Evolutionary conservation across 2,888 invertebrate genomes (phyloP).

Genomic region (Agelastica alni): DNA sequence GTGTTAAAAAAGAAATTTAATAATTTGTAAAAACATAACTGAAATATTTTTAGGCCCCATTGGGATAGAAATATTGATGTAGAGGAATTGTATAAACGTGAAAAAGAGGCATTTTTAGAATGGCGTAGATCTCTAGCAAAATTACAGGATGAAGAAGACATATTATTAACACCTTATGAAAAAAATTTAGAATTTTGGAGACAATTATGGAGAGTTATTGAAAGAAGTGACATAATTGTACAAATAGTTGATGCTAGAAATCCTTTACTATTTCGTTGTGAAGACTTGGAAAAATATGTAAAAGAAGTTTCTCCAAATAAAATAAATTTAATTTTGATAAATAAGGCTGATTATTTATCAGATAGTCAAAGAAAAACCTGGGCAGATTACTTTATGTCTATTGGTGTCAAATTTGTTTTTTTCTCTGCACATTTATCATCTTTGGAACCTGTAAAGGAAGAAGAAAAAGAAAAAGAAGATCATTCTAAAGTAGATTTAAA

Average conservation of each 20-base stretch:
- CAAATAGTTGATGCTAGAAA: conserved; percentile 97
- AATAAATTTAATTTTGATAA: conserved; percentile 82
- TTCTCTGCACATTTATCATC: conserved; percentile 81
- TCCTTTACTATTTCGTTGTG: conserved; percentile 84
- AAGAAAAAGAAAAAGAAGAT: conserved; percentile 18
- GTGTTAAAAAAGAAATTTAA: no score
- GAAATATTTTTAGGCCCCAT: conserved; percentile 64
- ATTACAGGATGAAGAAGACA: conserved; percentile 76
- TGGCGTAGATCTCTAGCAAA: conserved; percentile 87
- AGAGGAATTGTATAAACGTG: conserved; percentile 78
- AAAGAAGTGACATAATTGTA: conserved; percentile 89
- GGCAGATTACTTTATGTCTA: conserved; percentile 80
- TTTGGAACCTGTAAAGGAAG: conserved; percentile 47
- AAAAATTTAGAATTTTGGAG: conserved; percentile 98
- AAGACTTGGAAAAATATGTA: conserved; percentile 88
- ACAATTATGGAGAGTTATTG: conserved; percentile 98
- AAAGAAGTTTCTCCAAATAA: conserved; percentile 68
- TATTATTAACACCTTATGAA: conserved; percentile 94
- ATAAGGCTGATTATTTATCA: conserved; percentile 93
- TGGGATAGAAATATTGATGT: conserved; percentile 78
- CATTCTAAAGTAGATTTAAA: conserved; percentile 17
- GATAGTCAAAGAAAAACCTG: conserved; percentile 78
- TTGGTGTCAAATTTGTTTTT: conserved; percentile 77
- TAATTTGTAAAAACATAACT: not conserved
- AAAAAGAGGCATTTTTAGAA: conserved; percentile 82